Evolutionary conservation across 2,797 vertebrate species (phyloP).

Genomic region (Enteromius treurensis): DNA sequence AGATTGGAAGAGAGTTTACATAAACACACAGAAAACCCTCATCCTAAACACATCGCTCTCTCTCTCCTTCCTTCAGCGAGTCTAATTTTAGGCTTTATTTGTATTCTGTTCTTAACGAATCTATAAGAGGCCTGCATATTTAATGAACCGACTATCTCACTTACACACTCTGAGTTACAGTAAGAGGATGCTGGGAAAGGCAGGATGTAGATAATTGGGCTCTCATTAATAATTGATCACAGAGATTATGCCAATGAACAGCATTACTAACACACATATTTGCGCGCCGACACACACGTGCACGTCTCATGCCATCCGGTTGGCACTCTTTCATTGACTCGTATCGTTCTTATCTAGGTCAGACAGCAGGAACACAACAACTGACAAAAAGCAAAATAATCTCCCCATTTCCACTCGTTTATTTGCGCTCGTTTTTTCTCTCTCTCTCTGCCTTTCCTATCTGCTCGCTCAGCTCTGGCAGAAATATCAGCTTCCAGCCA

Average conservation of each 20-base stretch:
- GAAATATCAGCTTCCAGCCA: conserved; percentile 17
- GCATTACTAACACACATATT: conserved; percentile 37
- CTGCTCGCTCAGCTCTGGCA: conserved; percentile 20
- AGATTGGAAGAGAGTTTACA: conserved; percentile 21
- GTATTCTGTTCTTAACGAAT: conserved; percentile 18
- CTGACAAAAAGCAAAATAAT: conserved; percentile 38
- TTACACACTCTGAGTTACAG: conserved; percentile 17
- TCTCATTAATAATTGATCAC: conserved; percentile 51
- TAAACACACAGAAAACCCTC: conserved; percentile 17
- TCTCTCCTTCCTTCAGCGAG: neutral
- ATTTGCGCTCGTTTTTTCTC: neutral
- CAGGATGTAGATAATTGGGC: conserved; percentile 56
- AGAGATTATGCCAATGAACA: conserved; percentile 47
- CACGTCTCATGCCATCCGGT: conserved; percentile 10
- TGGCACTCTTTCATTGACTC: conserved; percentile 16
- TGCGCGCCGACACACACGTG: conserved; percentile 30
- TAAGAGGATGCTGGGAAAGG: conserved; percentile 31
- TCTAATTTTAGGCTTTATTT: neutral
- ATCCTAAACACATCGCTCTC: neutral
- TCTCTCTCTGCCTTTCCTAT: conserved; percentile 16
- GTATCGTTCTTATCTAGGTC: conserved; percentile 46
- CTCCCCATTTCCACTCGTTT: conserved; percentile 30
- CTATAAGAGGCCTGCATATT: conserved; percentile 16
- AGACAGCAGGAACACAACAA: conserved; percentile 38
- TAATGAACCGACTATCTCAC: conserved; percentile 5